Evolutionary conservation across 2,797 vertebrate species (phyloP).

Genomic region (Epinephelus awoara): DNA sequence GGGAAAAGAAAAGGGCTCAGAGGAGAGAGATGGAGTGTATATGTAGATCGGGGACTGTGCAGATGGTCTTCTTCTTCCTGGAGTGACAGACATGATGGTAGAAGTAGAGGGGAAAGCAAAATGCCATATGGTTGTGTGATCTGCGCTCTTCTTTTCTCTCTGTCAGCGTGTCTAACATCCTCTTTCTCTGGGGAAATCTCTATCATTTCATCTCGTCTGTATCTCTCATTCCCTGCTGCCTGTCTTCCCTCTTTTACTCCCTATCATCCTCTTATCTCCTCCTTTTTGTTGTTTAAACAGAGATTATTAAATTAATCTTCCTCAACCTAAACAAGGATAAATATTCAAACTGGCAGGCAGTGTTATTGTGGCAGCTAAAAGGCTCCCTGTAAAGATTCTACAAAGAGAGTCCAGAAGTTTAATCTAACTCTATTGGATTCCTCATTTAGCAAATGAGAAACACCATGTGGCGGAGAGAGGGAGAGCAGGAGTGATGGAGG

Average conservation of each 20-base stretch:
- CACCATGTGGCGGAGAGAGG: conserved; percentile 59
- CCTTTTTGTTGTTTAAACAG: conserved; percentile 63
- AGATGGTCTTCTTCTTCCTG: conserved; percentile 65
- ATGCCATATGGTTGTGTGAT: conserved; percentile 75
- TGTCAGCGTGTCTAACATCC: conserved; percentile 55
- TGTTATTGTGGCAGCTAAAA: conserved; percentile 50
- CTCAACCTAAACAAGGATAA: conserved; percentile 47
- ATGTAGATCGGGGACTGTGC: conserved; percentile 46
- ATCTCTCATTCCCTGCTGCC: conserved; percentile 34
- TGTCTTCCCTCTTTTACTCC: conserved; percentile 22
- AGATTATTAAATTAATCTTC: conserved; percentile 63
- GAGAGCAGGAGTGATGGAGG: conserved; percentile 33
- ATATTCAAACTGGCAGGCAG: conserved; percentile 47
- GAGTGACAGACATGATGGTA: conserved; percentile 63
- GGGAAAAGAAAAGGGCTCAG: conserved; percentile 22
- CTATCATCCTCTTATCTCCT: conserved; percentile 51
- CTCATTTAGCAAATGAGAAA: conserved; percentile 75
- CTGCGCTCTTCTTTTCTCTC: conserved; percentile 54
- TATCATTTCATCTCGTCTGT: conserved; percentile 59
- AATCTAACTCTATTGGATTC: conserved; percentile 74
- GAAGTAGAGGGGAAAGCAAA: conserved; percentile 58
- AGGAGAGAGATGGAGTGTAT: conserved; percentile 17
- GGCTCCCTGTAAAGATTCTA: conserved; percentile 58
- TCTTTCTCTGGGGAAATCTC: conserved; percentile 63
- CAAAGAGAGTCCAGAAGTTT: conserved; percentile 66